Percentiles rank a stretch among this genome's conserved stretches.
These are phyloP conservation scores for Xiphorhynchus elegans DNA, from an alignment of 2,113 vertebrate species.

Conservation along the genomic window DNA sequence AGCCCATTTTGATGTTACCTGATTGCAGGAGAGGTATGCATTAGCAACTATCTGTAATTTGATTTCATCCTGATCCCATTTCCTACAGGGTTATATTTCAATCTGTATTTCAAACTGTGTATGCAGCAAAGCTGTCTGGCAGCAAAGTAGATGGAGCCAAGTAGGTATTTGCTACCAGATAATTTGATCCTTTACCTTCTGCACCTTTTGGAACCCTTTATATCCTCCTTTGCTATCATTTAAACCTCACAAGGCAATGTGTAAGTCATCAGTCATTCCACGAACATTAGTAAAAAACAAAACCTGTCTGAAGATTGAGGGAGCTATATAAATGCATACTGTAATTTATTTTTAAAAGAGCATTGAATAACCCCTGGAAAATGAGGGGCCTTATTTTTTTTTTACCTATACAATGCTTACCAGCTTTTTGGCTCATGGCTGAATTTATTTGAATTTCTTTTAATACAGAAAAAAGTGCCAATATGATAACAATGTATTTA, in stretches of 20 bases:
- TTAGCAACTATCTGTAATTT: background rate
- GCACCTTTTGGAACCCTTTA: background rate
- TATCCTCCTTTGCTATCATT: background rate
- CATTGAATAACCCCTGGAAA: background rate
- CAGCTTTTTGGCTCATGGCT: background rate
- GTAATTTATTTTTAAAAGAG: background rate
- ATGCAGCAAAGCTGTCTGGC: background rate
- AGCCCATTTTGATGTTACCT: background rate
- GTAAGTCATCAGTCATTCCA: background rate
- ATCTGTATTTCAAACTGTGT: background rate
- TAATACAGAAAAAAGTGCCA: background rate
- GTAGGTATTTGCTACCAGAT: background rate
- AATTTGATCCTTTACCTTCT: background rate
- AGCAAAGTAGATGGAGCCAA: background rate
- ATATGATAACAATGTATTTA: background rate
- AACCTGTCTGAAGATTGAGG: background rate
- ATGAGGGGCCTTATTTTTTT: background rate
- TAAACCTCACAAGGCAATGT: background rate
- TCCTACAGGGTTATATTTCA: slow-evolving; percentile 13
- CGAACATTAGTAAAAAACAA: background rate
- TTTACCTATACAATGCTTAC: background rate
- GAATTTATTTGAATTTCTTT: background rate
- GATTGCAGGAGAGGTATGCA: background rate
- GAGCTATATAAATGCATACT: background rate
- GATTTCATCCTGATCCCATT: background rate